These are phyloP conservation scores for Achatina immaculata DNA, from an alignment of 1,140 invertebrate species.

Conservation along the genomic window DNA sequence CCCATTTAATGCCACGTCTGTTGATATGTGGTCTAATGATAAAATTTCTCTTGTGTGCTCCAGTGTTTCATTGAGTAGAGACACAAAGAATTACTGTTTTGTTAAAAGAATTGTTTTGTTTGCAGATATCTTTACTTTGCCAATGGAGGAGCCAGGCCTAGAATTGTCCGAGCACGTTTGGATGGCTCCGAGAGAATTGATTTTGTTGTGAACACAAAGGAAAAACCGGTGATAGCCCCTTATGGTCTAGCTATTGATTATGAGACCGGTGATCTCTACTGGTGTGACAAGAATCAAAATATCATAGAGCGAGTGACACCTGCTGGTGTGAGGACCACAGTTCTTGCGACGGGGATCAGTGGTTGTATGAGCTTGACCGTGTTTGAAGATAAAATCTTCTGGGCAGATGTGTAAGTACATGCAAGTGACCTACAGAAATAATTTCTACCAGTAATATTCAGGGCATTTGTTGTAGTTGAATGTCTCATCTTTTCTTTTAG, in stretches of 20 bases:
- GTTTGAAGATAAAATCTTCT: constrained; percentile 73
- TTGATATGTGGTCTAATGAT: too few species aligned
- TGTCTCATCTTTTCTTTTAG: too few species aligned
- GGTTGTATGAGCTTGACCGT: constrained; percentile 72
- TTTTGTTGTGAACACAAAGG: constrained; percentile 59
- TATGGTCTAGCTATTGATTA: constrained; percentile 79
- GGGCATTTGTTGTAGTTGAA: too few species aligned
- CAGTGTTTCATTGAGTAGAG: too few species aligned
- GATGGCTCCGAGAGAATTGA: constrained; percentile 84
- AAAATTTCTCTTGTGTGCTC: too few species aligned
- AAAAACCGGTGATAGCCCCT: constrained; percentile 71
- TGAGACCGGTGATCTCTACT: constrained; percentile 91
- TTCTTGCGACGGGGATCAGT: constrained; percentile 75
- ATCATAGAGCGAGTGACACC: constrained; percentile 65
- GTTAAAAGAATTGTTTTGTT: too few species aligned
- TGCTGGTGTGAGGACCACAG: constrained; percentile 61
- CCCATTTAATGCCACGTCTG: too few species aligned
- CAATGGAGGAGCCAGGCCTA: constrained; percentile 96
- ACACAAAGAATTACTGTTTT: too few species aligned
- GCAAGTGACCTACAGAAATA: too few species aligned
- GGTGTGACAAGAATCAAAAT: constrained; percentile 83
- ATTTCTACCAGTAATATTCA: background rate
- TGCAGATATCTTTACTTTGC: constrained; percentile 81
- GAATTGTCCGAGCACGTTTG: constrained; percentile 94
- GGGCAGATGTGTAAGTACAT: constrained; percentile 75